Evolutionary conservation across 23 tunicate species (phyloP).

Genomic region (Trididemnum nubilum): DNA sequence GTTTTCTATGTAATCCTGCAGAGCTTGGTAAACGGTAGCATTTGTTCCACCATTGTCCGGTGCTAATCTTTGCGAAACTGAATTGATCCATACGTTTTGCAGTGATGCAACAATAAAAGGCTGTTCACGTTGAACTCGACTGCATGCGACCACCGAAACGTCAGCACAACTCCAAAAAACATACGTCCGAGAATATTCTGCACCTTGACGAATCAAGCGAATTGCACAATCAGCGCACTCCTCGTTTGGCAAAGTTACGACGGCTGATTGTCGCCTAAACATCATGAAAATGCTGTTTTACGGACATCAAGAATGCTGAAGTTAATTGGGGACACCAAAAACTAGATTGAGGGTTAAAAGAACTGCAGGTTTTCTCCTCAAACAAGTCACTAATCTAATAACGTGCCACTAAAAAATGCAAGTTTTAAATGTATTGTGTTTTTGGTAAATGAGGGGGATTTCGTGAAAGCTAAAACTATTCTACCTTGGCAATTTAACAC

Average conservation of each 20-base stretch:
- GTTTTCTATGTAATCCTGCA: background rate
- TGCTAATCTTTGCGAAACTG: background rate
- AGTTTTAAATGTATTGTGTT: too few relatives aligned
- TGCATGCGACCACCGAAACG: slow-evolving; percentile 26
- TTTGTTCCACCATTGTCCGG: background rate
- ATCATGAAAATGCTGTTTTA: too few relatives aligned
- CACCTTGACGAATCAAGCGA: slow-evolving; percentile 57
- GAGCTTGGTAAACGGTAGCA: background rate
- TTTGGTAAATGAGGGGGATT: too few relatives aligned
- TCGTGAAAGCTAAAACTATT: too few relatives aligned
- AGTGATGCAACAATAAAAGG: background rate
- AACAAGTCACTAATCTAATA: too few relatives aligned
- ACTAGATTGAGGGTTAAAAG: too few relatives aligned
- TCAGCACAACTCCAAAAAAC: slow-evolving; percentile 83
- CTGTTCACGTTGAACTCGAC: background rate
- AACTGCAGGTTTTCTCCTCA: too few relatives aligned
- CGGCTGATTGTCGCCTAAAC: slow-evolving; percentile 25
- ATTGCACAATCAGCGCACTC: slow-evolving; percentile 56
- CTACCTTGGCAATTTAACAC: too few relatives aligned
- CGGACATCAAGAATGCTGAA: too few relatives aligned
- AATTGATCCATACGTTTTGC: background rate
- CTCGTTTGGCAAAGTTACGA: slow-evolving; percentile 35
- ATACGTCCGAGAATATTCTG: slow-evolving; percentile 53
- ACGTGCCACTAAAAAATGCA: too few relatives aligned
- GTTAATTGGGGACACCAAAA: too few relatives aligned